phyloP scores from a whole-genome alignment of 2,797 vertebrate species.

The Pangasius macronema region DNA sequence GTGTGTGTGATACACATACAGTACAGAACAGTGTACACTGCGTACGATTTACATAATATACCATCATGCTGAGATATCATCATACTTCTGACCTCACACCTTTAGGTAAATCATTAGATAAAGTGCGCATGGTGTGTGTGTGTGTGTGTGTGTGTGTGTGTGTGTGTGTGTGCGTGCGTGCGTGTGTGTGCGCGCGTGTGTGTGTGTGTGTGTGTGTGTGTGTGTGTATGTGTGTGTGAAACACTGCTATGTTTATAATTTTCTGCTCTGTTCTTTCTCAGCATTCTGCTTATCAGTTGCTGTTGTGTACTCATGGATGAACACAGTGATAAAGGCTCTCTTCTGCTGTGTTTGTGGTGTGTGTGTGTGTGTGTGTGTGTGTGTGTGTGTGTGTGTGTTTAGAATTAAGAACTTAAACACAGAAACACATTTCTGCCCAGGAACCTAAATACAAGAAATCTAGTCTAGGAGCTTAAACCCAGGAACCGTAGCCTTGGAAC shows the following conservation, averaged over 20 bases:
- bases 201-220: neutral
- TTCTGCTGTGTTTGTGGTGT: neutral
- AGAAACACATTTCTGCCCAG: neutral
- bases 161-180: neutral
- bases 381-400: slow-evolving; percentile 3
- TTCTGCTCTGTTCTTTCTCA: slow-evolving; percentile 9
- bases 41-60: neutral
- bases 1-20: neutral
- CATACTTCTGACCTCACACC: neutral
- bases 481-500: neutral
- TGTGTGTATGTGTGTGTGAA: neutral
- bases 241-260: slow-evolving; percentile 1
- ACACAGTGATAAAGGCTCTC: neutral
- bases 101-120: neutral
- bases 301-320: slow-evolving; percentile 15
- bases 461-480: neutral
- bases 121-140: neutral
- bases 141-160: neutral
- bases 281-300: neutral
- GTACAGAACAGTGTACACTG: slow-evolving; percentile 22
- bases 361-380: slow-evolving; percentile 6
- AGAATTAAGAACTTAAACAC: neutral
- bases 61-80: neutral
- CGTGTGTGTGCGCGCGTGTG: neutral
- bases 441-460: neutral